Conservation (phyloP, 1,140 invertebrate species). For the Caenorhabditis latens region DNA sequence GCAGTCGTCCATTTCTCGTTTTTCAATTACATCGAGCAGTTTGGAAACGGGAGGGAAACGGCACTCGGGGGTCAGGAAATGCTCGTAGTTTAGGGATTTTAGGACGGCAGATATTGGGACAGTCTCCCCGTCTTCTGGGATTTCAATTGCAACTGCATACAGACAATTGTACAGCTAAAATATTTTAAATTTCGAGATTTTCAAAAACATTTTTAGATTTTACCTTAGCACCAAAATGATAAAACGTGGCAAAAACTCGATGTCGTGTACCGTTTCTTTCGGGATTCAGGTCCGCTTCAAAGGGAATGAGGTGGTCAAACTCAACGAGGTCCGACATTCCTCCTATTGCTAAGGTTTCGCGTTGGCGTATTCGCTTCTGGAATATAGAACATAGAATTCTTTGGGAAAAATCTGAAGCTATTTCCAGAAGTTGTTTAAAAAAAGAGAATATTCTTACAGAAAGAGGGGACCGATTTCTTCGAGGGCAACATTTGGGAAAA, state of each 20-base stretch:
- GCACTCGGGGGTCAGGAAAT: not conserved
- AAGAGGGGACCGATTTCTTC: not conserved
- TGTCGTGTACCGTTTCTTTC: not conserved
- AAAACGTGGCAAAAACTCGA: constrained; percentile 7
- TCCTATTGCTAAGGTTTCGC: not conserved
- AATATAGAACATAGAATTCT: not conserved
- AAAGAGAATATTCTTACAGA: not conserved
- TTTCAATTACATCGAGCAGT: constrained; percentile 30
- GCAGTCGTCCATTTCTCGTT: not conserved
- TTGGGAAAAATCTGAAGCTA: not conserved
- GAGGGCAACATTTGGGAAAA: not conserved
- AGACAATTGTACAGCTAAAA: constrained; percentile 44
- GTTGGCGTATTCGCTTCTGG: constrained; percentile 8
- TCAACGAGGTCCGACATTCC: constrained; percentile 1
- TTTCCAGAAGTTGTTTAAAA: not conserved
- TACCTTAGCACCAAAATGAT: constrained; percentile 42
- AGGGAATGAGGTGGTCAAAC: constrained; percentile 24
- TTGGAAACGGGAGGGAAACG: constrained; percentile 8
- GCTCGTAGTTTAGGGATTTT: not conserved
- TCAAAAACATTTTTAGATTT: not conserved
- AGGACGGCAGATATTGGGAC: not conserved
- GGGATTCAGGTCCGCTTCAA: constrained; percentile 8
- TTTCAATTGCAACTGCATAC: not conserved
- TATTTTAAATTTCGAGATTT: not conserved
- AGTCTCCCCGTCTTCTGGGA: not conserved